Evolutionary conservation across 2,888 invertebrate species (phyloP), one percentile per base, ranked within the genome.

Genomic region (Nesidiocoris tenuis): DNA sequence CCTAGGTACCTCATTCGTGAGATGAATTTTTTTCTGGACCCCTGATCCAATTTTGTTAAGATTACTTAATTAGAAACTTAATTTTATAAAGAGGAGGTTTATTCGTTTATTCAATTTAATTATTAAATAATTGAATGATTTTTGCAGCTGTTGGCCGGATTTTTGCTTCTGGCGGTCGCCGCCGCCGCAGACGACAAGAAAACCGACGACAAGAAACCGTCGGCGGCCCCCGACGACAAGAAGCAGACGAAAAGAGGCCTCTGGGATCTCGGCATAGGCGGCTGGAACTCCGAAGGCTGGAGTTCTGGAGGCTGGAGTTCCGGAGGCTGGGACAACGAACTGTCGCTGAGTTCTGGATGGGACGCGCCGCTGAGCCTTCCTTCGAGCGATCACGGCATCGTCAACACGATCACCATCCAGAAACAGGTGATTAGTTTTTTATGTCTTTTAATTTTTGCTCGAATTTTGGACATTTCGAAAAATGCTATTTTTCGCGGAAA

Each of bases 341-440:
- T 67, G 1, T 67, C 61, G 18, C 54, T 17, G 17, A 16, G 21
- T 16, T 67, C 67, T 54, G 70, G 67, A 56, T 67, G 67, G 67
- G 56, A 56, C 1, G 1, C 67, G 1, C 7, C 70, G 3, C 16
- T 25, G 25, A 2, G 57, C 12, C 18, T 54, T 1, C 59, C 56
- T 19, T 56, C 22, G 21, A 55, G 39, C 56, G 23, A 23, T 25
- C 54, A 70, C 79, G 75, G 80, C 65, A 75, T 79, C 79, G 76
- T 80, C 80, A 76, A 80, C 79, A 76, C 81, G 79, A 75, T 81
- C 65, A 83, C 85, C 63, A 82, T 86, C 76, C 85, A 85, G 22
- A 85, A 85, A 75, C 84, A 85, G 76, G 83, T 75, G 39, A 57
- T 5, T 17, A n/a, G n/a, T n/a, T n/a, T n/a, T n/a, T n/a, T n/a